Percentiles rank a stretch among this genome's conserved stretches.
These are phyloP conservation scores for Acrocephalus scirpaceus DNA, from an alignment of 2,797 vertebrate genomes.

Conservation along the genomic window DNA sequence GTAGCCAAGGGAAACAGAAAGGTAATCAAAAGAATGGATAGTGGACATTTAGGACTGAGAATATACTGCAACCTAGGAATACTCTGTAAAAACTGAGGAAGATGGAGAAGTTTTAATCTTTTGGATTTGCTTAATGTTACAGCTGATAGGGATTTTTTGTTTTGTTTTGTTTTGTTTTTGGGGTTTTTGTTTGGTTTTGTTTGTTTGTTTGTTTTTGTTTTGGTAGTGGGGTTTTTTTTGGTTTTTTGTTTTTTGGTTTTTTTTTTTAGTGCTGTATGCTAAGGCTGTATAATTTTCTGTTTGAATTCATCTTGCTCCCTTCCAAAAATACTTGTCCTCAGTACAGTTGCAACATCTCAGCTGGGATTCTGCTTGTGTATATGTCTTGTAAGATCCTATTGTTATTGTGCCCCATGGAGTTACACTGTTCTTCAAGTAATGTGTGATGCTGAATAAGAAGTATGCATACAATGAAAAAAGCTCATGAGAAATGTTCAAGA, in stretches of 20 bases:
- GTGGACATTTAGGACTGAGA: background rate
- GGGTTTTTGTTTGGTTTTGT: no score
- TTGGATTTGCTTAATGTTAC: background rate
- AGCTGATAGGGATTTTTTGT: background rate
- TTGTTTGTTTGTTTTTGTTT: no score
- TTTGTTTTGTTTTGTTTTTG: no score
- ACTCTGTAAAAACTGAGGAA: background rate
- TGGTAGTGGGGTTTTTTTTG: no score
- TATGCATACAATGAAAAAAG: background rate
- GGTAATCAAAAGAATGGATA: background rate
- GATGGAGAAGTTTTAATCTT: background rate
- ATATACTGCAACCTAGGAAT: background rate
- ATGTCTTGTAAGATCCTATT: background rate
- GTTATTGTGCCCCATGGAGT: background rate
- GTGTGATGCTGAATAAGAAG: background rate
- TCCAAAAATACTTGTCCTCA: background rate
- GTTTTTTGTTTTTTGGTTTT: background rate
- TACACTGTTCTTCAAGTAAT: background rate
- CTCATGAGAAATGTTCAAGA: background rate
- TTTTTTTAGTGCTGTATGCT: background rate
- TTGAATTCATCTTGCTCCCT: background rate
- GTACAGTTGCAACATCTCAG: background rate
- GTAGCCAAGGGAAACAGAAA: background rate
- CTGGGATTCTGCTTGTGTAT: background rate
- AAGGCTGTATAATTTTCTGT: background rate